Conservation (phyloP, 2,888 invertebrate genomes). For the Ormyrus rosae region DNA sequence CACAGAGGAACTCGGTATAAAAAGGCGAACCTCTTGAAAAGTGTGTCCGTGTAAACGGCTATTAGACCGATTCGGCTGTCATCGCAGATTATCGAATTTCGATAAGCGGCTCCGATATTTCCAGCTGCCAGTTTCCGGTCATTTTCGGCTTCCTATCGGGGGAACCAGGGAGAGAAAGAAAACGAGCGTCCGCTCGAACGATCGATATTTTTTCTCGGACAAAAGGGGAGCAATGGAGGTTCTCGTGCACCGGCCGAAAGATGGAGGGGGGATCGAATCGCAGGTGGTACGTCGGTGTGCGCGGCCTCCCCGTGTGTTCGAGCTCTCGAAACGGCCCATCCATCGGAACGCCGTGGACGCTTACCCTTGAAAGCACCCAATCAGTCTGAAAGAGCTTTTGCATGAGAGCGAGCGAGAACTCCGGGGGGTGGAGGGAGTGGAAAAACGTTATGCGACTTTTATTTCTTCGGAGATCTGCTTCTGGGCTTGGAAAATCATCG, state of each 20-base stretch:
- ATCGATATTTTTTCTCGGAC: conserved; percentile 29
- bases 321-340: conserved; percentile 15
- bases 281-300: not conserved
- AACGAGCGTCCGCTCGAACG: conserved; percentile 21
- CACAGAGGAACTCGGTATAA: too few species aligned
- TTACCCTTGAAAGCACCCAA: conserved; percentile 46
- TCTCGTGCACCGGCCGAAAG: not conserved
- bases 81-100: conserved; percentile 44
- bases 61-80: conserved; percentile 17
- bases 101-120: conserved; percentile 38
- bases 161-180: not conserved
- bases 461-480: conserved; percentile 5
- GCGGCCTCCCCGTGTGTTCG: not conserved
- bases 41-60: not conserved
- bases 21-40: conserved; percentile 2
- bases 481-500: not conserved
- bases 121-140: conserved; percentile 15
- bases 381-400: conserved; percentile 39
- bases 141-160: conserved; percentile 12
- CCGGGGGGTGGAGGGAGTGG: not conserved
- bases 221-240: not conserved
- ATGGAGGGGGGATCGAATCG: too few species aligned
- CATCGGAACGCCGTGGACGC: conserved; percentile 12
- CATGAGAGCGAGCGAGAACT: not conserved
- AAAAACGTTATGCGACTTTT: conserved; percentile 12